Base-by-base conservation (phyloP, 2,888 invertebrate species). In the Agonum fuliginosum region DNA sequence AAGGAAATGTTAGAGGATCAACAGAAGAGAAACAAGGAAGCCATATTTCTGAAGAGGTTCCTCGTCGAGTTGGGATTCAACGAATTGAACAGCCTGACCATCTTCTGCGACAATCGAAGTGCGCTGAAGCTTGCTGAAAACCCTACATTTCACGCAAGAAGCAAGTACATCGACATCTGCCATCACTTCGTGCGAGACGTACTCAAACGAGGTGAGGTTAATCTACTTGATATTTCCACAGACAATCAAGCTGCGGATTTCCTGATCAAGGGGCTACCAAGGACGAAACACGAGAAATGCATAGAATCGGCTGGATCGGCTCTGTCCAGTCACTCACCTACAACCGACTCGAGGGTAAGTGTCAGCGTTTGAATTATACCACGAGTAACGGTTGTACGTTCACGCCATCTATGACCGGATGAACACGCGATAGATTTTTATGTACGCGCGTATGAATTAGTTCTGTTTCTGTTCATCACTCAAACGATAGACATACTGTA, bases 171-270 rank as follows among this genome's bases (percentile, higher is more conserved):
- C 10, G 71, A 71, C 20, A 30, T 71, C 2, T 51, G 71, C 3
- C 34, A 71, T 14, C 71, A 71, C 10, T 48, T 71, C 19, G 51
- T 71, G 48, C 51, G 71, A 27, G 71, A 71, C 19, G 51, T 71
- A 30, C 27, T 71, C 22, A 19, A 69, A 17, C 41, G 12, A 12
- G 34, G 14, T 10, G 10, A 62, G 30, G 12, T 62, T n/a, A 22
- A 14, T n/a, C 10, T 62, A 17, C 3, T 6, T 12, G 10, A 62
- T 14, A 30, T 62, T 22, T 17, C 62, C 2, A 62, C 62, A 30
- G 17, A 62, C 14, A 17, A 62, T 17, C 62, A 62, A 62, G 62
- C 24, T 12, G 62, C 62, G 2, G 62, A 62, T 12, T 62, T 62
- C 12, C 17, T 62, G 27, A 62, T 34, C 14, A 62, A 62, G 30